phyloP scores from a whole-genome alignment of 2,888 invertebrate species.

The Amphiduros pacificus region DNA sequence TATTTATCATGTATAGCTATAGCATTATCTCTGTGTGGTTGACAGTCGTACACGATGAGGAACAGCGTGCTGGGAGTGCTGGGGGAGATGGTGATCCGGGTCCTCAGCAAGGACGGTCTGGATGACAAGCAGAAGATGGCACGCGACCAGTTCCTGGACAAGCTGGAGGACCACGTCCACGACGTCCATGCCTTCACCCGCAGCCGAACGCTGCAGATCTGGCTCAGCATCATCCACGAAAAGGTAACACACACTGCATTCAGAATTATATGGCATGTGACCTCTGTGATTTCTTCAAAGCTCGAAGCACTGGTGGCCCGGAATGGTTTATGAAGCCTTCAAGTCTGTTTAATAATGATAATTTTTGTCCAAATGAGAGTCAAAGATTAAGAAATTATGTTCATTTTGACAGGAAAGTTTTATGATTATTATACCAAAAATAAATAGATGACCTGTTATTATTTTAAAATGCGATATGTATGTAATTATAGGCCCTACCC shows the following conservation, averaged over 20 bases:
- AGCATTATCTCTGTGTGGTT: conserved; percentile 33
- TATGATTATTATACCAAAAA: too few relatives aligned
- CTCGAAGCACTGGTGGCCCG: too few relatives aligned
- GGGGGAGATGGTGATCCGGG: conserved; percentile 73
- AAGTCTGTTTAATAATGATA: too few relatives aligned
- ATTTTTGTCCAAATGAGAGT: too few relatives aligned
- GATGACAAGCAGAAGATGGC: conserved; percentile 69
- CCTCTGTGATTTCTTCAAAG: too few relatives aligned
- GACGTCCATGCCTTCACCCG: conserved; percentile 85
- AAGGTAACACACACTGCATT: conserved; percentile 23
- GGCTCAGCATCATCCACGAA: conserved; percentile 75
- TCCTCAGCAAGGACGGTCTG: conserved; percentile 75
- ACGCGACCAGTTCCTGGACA: conserved; percentile 79
- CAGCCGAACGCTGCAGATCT: conserved; percentile 80
- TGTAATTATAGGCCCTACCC: conserved; percentile 68
- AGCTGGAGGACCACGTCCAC: conserved; percentile 78
- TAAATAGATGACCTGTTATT: too few relatives aligned
- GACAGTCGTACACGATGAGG: conserved; percentile 68
- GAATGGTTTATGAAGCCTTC: too few relatives aligned
- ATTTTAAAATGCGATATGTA: too few relatives aligned
- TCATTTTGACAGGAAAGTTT: too few relatives aligned
- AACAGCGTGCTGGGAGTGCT: conserved; percentile 83
- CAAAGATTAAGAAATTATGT: too few relatives aligned
- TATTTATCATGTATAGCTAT: too few relatives aligned
- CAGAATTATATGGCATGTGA: too few relatives aligned